phyloP scores from a whole-genome alignment of 1,140 invertebrate genomes.

The Drosophila pruinosa region DNA sequence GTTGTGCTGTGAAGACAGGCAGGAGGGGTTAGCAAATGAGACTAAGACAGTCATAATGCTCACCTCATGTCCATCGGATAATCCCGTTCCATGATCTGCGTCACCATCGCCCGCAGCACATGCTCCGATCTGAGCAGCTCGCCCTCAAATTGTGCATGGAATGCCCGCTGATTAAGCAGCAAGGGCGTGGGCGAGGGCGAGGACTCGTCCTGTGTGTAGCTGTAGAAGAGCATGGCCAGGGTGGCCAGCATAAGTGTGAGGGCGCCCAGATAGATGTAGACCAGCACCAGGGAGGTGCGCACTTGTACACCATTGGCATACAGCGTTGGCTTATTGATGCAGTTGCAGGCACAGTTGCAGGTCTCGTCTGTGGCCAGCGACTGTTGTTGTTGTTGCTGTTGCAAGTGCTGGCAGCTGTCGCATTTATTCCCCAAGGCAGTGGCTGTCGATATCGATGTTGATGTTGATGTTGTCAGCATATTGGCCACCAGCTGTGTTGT shows the following conservation, averaged over 20 bases:
- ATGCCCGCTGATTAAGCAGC: background rate
- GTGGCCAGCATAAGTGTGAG: constrained; percentile 68
- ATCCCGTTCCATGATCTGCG: constrained; percentile 43
- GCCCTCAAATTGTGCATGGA: constrained; percentile 45
- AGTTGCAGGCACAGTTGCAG: constrained; percentile 37
- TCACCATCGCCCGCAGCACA: constrained; percentile 41
- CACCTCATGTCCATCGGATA: constrained; percentile 27
- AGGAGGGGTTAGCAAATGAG: too few species aligned
- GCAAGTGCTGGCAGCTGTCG: constrained; percentile 28
- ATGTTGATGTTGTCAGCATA: background rate
- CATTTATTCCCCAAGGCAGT: constrained; percentile 14
- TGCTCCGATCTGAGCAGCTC: constrained; percentile 56
- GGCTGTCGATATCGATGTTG: background rate
- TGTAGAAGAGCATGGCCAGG: constrained; percentile 69
- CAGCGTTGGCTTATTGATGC: constrained; percentile 1
- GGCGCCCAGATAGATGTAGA: constrained; percentile 71
- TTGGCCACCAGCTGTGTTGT: constrained; percentile 47
- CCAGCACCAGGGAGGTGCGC: constrained; percentile 48
- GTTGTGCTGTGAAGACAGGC: background rate
- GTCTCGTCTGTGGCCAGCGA: background rate
- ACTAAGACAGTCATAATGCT: too few species aligned
- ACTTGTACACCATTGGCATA: background rate
- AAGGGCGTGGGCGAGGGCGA: background rate
- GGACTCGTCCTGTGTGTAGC: constrained; percentile 43
- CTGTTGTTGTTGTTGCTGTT: background rate